Base-by-base conservation (phyloP, 2,113 vertebrate genomes). In the Xiphias gladius region DNA sequence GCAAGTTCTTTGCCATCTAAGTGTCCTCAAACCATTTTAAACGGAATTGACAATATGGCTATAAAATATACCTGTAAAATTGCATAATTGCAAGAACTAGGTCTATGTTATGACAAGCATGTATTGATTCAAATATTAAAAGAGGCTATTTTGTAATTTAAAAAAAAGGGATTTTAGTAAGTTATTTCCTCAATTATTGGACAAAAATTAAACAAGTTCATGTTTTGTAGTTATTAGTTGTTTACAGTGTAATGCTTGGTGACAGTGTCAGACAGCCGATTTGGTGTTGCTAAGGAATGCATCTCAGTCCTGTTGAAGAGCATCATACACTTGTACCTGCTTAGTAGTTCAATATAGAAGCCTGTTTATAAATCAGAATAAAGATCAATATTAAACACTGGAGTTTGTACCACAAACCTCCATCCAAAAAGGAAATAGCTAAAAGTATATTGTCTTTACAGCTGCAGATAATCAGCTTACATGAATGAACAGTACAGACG, bases 61-160 rank as follows among this genome's bases (percentile, higher is more conserved):
- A 86, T 89, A 91, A 91, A 82, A 90, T 92, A 88, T 87, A 88
- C 86, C 82, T 93, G 87, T 92, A 92, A 89, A 93, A 91, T 91
- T 90, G 84, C 92, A 92, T 94, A 84, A 91, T 79, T 90, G 92
- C 90, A 92, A 93, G 78, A 89, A 84, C 84, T 86, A 90, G 73
- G 90, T 89, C 89, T 46, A 93, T 88, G 92, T 92, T 93, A 94
- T 89, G 87, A 91, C 79, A 59, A 93, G 95, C 95, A 96, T 96
- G 95, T 94, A 84, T 92, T 85, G 73, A 91, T 93, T 94, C 89
- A 90, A 92, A 83, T 85, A 90, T 80, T 76, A 92, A 94, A 94
- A 94, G 89, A 95, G 91, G 93, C 94, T 94, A 94, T 96, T 96
- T 96, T 96, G 92, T 95, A 95, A 93, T 92, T 91, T 73, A 82